Evolutionary conservation across 1,140 invertebrate genomes (phyloP).

Genomic region (Apis florea): DNA sequence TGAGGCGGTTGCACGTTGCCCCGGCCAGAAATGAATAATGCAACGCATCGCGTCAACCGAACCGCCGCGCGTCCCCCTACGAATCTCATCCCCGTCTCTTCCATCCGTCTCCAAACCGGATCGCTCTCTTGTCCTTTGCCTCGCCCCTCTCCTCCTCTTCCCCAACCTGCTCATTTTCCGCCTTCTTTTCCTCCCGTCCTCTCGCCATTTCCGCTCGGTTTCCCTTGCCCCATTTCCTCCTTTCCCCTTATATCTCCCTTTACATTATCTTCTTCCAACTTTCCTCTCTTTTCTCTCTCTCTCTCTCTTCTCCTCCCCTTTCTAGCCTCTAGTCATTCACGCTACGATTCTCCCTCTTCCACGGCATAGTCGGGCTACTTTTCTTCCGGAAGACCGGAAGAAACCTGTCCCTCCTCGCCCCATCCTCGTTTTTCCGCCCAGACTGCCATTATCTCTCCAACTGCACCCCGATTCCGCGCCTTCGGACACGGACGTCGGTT

Average conservation of each 20-base stretch:
- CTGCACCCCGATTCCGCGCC: conserved; percentile 34
- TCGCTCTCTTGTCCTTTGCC: neutral
- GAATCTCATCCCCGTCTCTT: conserved; percentile 69
- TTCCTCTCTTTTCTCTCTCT: neutral
- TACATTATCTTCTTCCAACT: conserved; percentile 26
- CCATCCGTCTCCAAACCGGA: neutral
- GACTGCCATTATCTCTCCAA: conserved; percentile 28
- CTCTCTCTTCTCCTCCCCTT: neutral
- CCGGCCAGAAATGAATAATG: conserved; percentile 75
- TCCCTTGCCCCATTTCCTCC: conserved; percentile 15
- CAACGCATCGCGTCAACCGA: conserved; percentile 75
- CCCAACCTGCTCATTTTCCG: conserved; percentile 21
- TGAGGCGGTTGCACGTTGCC: conserved; percentile 67
- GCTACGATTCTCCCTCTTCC: neutral
- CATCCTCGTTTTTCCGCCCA: neutral
- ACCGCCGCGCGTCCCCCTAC: conserved; percentile 63
- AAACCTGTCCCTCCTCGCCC: neutral
- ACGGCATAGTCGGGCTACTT: neutral
- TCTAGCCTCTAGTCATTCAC: neutral
- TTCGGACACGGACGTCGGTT: conserved; percentile 44
- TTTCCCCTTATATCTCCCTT: conserved; percentile 14
- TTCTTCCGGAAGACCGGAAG: neutral
- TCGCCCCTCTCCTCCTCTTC: too few relatives aligned
- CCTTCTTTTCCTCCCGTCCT: conserved; percentile 13
- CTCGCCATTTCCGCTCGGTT: conserved; percentile 10